Conservation (phyloP, 2,113 vertebrate species). For the Callospermophilus lateralis region DNA sequence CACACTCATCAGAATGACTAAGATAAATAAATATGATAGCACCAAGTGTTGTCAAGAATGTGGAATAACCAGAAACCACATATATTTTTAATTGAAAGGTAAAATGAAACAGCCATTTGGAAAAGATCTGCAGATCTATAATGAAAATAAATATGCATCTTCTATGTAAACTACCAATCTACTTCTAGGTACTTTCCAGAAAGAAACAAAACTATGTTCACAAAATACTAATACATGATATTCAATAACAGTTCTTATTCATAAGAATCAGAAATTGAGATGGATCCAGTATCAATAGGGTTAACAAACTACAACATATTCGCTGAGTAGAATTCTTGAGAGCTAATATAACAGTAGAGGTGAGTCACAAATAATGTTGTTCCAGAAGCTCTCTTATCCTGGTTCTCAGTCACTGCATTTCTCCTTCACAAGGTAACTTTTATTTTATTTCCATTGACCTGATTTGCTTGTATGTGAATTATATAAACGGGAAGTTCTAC, state of each 20-base stretch:
- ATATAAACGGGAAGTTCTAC: background rate
- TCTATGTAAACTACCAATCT: background rate
- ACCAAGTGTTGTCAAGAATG: background rate
- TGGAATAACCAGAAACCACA: background rate
- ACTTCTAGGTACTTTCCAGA: background rate
- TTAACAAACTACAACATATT: background rate
- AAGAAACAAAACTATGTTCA: background rate
- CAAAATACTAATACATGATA: background rate
- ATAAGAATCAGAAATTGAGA: background rate
- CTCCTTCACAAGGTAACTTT: background rate
- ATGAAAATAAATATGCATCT: background rate
- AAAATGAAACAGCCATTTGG: background rate
- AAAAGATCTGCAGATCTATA: background rate
- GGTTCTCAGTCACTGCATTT: background rate
- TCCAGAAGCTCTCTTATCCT: background rate
- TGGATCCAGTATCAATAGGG: background rate
- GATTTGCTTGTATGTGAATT: background rate
- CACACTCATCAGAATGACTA: background rate
- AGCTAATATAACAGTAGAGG: background rate
- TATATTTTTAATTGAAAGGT: background rate
- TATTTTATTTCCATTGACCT: background rate
- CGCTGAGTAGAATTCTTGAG: background rate
- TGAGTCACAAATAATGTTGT: background rate
- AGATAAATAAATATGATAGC: background rate
- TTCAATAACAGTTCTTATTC: background rate